Conservation (phyloP, 2,113 vertebrate genomes). For the Orientallactaga bullata region DNA sequence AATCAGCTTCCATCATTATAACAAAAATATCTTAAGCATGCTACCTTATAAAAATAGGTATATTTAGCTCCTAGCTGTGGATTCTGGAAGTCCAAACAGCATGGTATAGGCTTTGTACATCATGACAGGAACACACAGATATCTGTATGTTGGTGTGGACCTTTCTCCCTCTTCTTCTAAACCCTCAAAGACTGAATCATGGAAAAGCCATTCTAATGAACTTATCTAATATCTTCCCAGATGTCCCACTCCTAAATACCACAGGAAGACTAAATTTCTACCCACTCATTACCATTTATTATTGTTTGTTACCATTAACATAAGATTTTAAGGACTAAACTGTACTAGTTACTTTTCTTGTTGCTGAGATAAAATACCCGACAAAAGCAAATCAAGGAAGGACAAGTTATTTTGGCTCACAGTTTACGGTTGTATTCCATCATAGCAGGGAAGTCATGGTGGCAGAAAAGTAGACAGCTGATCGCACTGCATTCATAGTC, state of each 20-base stretch:
- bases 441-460: too few species aligned
- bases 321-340: neutral
- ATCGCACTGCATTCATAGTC: too few species aligned
- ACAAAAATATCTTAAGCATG: neutral
- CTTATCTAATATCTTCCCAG: neutral
- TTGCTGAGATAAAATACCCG: too few species aligned
- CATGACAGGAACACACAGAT: neutral
- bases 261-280: neutral
- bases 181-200: neutral
- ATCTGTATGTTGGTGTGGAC: neutral
- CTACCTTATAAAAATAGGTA: neutral
- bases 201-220: neutral
- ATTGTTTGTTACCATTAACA: neutral
- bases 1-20: neutral
- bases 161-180: neutral
- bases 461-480: too few species aligned
- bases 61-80: neutral
- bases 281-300: neutral
- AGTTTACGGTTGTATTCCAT: too few species aligned
- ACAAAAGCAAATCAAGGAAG: too few species aligned
- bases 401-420: too few species aligned
- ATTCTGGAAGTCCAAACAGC: neutral
- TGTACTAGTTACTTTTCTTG: too few species aligned
- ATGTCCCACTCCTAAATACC: neutral
- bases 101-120: neutral